Conservation (phyloP, 1,140 invertebrate species). For the Sitobion miscanthi region DNA sequence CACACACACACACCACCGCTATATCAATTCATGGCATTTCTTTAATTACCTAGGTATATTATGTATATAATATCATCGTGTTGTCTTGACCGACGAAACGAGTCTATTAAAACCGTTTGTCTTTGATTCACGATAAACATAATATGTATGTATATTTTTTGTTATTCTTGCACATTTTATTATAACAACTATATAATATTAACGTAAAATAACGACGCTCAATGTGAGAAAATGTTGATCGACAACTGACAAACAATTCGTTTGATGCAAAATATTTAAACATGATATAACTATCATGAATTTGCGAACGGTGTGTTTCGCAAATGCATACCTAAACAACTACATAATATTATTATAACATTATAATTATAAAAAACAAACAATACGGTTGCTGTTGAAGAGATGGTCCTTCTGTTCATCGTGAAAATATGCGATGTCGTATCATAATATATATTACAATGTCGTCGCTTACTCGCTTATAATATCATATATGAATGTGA, state of each 20-base stretch:
- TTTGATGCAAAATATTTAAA: neutral
- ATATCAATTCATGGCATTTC: neutral
- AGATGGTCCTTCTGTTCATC: neutral
- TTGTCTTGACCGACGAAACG: neutral
- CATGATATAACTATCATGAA: neutral
- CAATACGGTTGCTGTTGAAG: neutral
- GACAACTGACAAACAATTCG: neutral
- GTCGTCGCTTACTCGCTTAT: neutral
- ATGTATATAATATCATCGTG: constrained; percentile 5
- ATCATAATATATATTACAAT: no score
- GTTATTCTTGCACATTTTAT: neutral
- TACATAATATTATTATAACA: neutral
- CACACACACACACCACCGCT: no score
- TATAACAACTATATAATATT: neutral
- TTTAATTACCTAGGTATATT: constrained; percentile 1
- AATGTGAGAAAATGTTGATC: neutral
- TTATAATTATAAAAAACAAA: neutral
- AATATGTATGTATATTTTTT: neutral
- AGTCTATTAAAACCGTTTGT: constrained; percentile 37
- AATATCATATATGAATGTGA: neutral
- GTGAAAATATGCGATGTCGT: neutral
- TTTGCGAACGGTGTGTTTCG: neutral
- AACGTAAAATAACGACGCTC: neutral
- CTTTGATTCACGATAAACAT: neutral
- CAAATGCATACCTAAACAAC: neutral